Conservation (phyloP, 2,113 vertebrate species). For the Candoia aspera region DNA sequence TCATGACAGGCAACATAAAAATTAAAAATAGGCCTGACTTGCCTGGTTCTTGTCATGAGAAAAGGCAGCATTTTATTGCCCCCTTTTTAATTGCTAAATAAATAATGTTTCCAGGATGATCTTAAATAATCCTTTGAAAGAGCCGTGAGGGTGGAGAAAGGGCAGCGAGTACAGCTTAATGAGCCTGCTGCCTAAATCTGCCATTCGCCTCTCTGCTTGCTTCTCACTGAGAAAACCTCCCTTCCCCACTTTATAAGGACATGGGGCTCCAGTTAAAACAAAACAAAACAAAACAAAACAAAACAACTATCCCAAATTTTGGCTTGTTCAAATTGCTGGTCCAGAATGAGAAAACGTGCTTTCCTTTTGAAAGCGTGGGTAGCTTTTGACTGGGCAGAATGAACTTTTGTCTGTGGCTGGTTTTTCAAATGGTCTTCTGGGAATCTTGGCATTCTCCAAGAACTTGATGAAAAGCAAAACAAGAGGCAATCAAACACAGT, state of each 20-base stretch:
- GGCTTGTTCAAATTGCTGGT: neutral
- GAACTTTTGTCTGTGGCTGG: neutral
- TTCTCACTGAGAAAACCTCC: neutral
- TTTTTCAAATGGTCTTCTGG: too few relatives aligned
- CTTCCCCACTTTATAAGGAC: neutral
- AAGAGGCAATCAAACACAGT: too few relatives aligned
- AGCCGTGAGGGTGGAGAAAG: neutral
- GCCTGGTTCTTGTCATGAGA: conserved; percentile 60
- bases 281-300: too few relatives aligned
- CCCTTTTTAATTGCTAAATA: conserved; percentile 57
- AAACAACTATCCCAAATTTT: neutral
- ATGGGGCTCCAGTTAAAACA: neutral
- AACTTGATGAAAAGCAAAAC: neutral
- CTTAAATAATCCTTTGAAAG: conserved; percentile 51
- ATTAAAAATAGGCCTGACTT: conserved; percentile 61
- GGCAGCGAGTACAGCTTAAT: neutral
- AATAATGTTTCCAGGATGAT: conserved; percentile 62
- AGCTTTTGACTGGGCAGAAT: neutral
- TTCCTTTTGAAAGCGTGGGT: neutral
- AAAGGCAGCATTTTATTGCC: conserved; percentile 51
- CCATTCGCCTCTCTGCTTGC: neutral
- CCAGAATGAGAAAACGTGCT: neutral
- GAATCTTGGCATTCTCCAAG: neutral
- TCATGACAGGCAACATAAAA: conserved; percentile 62
- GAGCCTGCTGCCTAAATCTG: conserved; percentile 18